Evolutionary conservation across 2,113 vertebrate genomes (phyloP), one percentile per base, ranked within the genome.

Genomic region (Pseudorectes ferrugineus): DNA sequence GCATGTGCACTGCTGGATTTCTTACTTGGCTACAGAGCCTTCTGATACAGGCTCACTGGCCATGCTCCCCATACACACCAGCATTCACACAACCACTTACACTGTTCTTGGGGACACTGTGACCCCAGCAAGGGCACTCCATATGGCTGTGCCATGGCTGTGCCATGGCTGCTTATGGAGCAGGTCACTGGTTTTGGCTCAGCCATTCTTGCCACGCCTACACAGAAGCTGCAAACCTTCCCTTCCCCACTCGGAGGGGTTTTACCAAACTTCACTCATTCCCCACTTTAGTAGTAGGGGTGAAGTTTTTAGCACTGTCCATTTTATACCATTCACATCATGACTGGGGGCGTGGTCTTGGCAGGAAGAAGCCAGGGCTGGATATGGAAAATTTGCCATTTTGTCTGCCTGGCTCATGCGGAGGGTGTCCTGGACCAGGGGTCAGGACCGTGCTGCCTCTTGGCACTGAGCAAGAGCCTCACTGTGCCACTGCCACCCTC

Each of bases 51-150:
- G 51, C 21, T 22, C 25, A 14, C 24, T 12, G 31, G 24, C 49
- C 25, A 10, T 1, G 1, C 18, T 75, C 19, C 55, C 43, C 1
- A 2, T 8, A 21, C 18, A 4, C 3, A 16, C 4, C 26, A 33
- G 61, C 11, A 9, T 31, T 79, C 57, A 15, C 35, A 59, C 28
- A 31, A 57, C 10, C 38, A 6, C 54, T 45, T 29, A 28, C 5
- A 5, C 40, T 57, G n/a, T 10, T 22, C 52, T 11, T 23, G 4
- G 38, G 54, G 52, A 57, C 25, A 5, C 25, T 5, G 29, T 21
- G n/a, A n/a, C 13, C 35, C 12, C 58, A 21, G 36, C 0, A 1
- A 49, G 19, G 42, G 24, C 23, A 17, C 17, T 14, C 57, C 29
- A 2, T 23, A 2, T 7, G 33, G 10, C 28, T 10, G 0, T 14